Conservation (phyloP, 2,797 vertebrate species). For the Enteromius paludinosus region DNA sequence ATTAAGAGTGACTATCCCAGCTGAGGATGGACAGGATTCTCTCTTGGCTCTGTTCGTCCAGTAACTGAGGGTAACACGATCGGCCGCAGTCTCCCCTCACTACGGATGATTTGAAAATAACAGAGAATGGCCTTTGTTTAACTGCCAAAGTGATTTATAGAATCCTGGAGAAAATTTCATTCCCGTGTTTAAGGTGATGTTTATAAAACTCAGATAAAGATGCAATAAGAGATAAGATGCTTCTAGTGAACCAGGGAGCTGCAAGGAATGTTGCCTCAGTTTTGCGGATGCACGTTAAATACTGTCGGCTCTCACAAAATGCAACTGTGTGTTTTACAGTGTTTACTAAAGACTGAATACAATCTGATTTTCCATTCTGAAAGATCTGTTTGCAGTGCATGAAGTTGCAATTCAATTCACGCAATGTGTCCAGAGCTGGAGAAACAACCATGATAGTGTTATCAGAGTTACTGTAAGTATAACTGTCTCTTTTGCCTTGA, state of each 20-base stretch:
- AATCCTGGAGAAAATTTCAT: slow-evolving; percentile 78
- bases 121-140: slow-evolving; percentile 79
- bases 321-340: neutral
- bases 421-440: neutral
- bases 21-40: slow-evolving; percentile 76
- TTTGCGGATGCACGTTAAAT: slow-evolving; percentile 20
- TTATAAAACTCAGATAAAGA: slow-evolving; percentile 72
- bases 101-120: slow-evolving; percentile 65
- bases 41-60: slow-evolving; percentile 73
- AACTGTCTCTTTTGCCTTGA: neutral
- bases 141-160: slow-evolving; percentile 79
- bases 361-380: neutral
- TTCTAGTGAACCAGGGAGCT: slow-evolving; percentile 26
- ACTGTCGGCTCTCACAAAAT: slow-evolving; percentile 9
- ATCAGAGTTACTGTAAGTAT: neutral
- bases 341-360: neutral
- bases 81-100: slow-evolving; percentile 67
- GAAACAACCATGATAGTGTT: neutral
- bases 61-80: slow-evolving; percentile 75
- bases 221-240: slow-evolving; percentile 64
- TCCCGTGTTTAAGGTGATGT: slow-evolving; percentile 75
- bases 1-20: slow-evolving; percentile 70
- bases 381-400: neutral
- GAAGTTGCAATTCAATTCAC: neutral
- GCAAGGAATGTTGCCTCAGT: slow-evolving; percentile 36